A percentile compares a stretch with the other conserved stretches of the same genome.
phyloP scores from a whole-genome alignment of 2,797 vertebrate species.

The Caiman crocodilus region DNA sequence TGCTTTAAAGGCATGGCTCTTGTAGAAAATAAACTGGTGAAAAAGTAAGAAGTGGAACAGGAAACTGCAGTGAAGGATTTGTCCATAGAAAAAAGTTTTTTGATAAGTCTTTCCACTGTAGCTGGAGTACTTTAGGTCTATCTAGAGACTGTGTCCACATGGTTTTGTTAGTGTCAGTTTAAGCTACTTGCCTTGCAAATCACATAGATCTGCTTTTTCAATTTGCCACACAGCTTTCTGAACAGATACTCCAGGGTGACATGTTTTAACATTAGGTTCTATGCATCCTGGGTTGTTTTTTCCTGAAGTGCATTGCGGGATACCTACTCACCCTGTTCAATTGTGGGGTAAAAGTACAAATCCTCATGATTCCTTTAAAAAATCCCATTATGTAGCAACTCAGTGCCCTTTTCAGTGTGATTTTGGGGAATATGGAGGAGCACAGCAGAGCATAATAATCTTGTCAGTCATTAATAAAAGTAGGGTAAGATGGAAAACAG shows the following conservation, averaged over 20 bases:
- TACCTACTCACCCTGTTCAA: neutral
- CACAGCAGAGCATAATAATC: neutral
- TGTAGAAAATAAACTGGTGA: neutral
- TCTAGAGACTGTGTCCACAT: neutral
- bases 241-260: neutral
- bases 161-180: neutral
- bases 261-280: neutral
- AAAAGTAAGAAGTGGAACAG: neutral
- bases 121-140: neutral
- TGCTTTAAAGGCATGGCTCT: neutral
- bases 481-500: no score
- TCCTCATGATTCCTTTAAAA: neutral
- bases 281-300: neutral
- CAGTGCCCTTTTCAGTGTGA: neutral
- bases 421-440: neutral
- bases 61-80: neutral
- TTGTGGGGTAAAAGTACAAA: neutral
- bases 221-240: neutral
- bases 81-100: neutral
- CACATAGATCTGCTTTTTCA: neutral
- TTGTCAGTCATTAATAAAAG: no score
- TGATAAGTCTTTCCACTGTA: neutral
- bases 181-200: neutral
- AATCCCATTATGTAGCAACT: neutral
- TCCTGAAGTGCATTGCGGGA: neutral